Evolutionary conservation across 2,113 vertebrate genomes (phyloP).

Genomic region (Lipotes vexillifer): DNA sequence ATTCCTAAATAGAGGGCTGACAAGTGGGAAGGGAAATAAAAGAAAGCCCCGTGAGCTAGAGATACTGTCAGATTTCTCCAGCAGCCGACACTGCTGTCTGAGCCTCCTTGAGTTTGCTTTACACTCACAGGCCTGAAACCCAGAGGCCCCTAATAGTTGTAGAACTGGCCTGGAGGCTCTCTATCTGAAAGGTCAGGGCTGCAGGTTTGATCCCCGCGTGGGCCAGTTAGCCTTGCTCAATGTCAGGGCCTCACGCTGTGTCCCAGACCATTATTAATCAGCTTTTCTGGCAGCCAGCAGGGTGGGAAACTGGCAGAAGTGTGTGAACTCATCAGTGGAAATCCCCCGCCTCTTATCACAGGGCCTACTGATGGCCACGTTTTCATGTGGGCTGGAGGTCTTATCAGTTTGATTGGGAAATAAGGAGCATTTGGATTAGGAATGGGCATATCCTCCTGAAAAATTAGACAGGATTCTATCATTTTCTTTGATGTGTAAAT

Average conservation of each 20-base stretch:
- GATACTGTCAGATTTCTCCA: neutral
- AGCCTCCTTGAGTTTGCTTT: neutral
- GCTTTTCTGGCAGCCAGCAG: neutral
- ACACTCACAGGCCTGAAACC: neutral
- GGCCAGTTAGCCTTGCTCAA: neutral
- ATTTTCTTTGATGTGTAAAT: neutral
- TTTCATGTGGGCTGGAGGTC: neutral
- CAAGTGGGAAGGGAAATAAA: neutral
- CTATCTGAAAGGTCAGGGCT: neutral
- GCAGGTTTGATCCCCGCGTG: neutral
- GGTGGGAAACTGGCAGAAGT: neutral
- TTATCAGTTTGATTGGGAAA: neutral
- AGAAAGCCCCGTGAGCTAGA: rapidly evolving
- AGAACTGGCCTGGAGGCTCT: too few relatives aligned
- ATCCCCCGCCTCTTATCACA: neutral
- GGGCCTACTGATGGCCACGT: too few relatives aligned
- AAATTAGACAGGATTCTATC: neutral
- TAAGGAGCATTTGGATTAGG: neutral
- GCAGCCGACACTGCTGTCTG: neutral
- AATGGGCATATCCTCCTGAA: neutral
- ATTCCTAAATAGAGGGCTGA: slow-evolving; percentile 18
- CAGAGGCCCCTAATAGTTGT: neutral
- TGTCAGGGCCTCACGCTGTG: neutral
- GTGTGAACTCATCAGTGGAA: rapidly evolving
- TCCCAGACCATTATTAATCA: neutral